These are phyloP conservation scores for Tiliacea citrago DNA, from an alignment of 2,888 invertebrate species.

Conservation along the genomic window DNA sequence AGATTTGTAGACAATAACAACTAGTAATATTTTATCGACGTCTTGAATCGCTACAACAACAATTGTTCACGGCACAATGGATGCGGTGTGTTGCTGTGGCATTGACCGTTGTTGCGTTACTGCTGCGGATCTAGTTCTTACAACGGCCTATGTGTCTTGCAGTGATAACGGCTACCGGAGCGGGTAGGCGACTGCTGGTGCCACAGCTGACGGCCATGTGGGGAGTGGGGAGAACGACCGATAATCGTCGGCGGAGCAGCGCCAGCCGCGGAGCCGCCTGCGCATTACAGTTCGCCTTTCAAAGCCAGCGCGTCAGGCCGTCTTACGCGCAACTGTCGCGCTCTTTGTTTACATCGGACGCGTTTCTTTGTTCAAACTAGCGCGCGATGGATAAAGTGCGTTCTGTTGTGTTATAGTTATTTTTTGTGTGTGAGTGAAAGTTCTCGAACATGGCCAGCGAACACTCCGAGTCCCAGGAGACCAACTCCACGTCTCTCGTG, in stretches of 20 bases:
- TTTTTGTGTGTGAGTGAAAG: constrained; percentile 72
- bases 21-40: constrained; percentile 22
- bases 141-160: constrained; percentile 40
- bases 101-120: constrained; percentile 34
- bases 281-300: constrained; percentile 67
- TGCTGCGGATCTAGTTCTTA: constrained; percentile 34
- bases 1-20: constrained; percentile 24
- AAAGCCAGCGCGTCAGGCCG: constrained; percentile 72
- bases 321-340: constrained; percentile 62
- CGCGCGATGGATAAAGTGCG: constrained; percentile 77
- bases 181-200: constrained; percentile 35
- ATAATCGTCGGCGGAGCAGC: constrained; percentile 72
- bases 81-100: constrained; percentile 21
- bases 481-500: constrained; percentile 81
- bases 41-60: constrained; percentile 10
- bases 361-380: constrained; percentile 79
- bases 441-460: constrained; percentile 82
- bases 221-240: constrained; percentile 83
- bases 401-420: constrained; percentile 68
- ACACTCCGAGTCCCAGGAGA: constrained; percentile 83
- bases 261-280: constrained; percentile 62
- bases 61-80: constrained; percentile 39
- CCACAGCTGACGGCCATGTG: constrained; percentile 72
- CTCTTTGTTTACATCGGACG: constrained; percentile 82
- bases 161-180: constrained; percentile 57